Evolutionary conservation across 2,797 vertebrate species (phyloP).

Genomic region (Sebastes taczanowskii): DNA sequence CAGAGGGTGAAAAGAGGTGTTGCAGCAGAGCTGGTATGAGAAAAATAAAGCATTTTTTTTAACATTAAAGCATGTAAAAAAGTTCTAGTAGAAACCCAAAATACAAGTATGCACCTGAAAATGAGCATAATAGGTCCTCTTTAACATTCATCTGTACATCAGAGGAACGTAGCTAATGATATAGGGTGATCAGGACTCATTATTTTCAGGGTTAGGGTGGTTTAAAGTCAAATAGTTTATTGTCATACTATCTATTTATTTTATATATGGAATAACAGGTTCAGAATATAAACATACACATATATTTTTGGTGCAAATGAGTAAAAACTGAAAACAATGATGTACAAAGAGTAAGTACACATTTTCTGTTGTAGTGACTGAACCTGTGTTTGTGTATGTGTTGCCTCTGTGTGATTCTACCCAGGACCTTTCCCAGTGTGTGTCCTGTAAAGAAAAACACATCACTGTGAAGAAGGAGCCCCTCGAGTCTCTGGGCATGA

Average conservation of each 20-base stretch:
- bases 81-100: no score
- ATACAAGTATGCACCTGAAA: no score
- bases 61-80: no score
- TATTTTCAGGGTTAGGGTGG: no score
- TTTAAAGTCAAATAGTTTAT: neutral
- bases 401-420: neutral
- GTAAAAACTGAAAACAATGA: neutral
- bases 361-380: neutral
- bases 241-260: neutral
- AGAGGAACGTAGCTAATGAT: neutral
- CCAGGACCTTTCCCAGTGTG: constrained; percentile 95
- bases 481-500: constrained; percentile 97
- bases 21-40: no score
- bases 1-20: no score
- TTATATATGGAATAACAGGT: neutral
- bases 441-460: constrained; percentile 97
- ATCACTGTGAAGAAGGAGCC: constrained; percentile 98
- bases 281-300: neutral
- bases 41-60: no score
- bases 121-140: no score
- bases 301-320: neutral
- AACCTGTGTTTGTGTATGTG: constrained; percentile 16
- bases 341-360: neutral
- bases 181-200: neutral
- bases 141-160: neutral